phyloP scores from a whole-genome alignment of 2,113 vertebrate genomes.

The Melospiza melodia region DNA sequence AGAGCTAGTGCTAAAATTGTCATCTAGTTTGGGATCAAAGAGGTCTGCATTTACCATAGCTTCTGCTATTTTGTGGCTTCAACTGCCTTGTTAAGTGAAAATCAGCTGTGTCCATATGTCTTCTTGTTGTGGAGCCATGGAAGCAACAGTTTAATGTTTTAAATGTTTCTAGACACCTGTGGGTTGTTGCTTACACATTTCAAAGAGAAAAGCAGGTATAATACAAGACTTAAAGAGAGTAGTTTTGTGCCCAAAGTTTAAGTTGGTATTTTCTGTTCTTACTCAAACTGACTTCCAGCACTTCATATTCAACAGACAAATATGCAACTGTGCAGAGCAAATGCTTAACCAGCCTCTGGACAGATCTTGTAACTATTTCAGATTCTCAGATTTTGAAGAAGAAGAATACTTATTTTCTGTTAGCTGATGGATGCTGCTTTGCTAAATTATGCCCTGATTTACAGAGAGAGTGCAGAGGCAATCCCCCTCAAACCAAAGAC shows the following conservation, averaged over 20 bases:
- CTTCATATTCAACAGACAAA: background rate
- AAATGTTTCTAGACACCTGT: background rate
- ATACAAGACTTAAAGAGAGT: background rate
- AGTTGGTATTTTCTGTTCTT: background rate
- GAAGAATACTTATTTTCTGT: background rate
- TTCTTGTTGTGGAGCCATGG: background rate
- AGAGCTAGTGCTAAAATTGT: constrained; percentile 48
- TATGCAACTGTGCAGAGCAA: background rate
- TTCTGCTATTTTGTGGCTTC: constrained; percentile 16
- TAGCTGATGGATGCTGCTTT: background rate
- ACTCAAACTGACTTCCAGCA: background rate
- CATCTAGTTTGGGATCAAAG: constrained; percentile 45
- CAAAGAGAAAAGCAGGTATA: background rate
- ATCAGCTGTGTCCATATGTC: background rate
- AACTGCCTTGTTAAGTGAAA: constrained; percentile 20
- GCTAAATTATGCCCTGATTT: background rate
- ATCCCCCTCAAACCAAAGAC: background rate
- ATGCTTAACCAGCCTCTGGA: background rate
- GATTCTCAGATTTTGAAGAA: background rate
- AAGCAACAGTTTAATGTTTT: background rate
- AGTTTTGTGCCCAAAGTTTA: background rate
- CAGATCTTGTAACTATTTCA: background rate
- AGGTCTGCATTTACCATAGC: constrained; percentile 20
- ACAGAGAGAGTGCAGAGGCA: background rate
- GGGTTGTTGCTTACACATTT: background rate